Evolutionary conservation across 2,797 vertebrate species (phyloP), one percentile per base, ranked within the genome.

Genomic region (Pipistrellus nathusii): DNA sequence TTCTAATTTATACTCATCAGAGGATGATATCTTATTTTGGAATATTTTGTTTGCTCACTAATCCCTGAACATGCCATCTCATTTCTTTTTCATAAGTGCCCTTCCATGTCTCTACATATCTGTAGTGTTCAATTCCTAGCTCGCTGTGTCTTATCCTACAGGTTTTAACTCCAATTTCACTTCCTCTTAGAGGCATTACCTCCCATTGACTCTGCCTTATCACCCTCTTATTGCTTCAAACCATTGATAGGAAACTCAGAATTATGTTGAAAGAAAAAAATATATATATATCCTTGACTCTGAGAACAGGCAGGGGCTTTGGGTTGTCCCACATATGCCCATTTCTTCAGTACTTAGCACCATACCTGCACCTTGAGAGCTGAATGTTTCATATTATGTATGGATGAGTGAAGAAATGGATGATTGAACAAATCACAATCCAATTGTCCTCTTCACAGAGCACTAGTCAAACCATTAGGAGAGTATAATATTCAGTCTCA

Each of bases 331-430:
- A 13, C 3, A 10, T 5, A 48, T 2, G 1, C 21, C 21, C 9
- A 2, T 15, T 12, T 8, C 30, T 72, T 41, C 3, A 81, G 20
- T 6, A 6, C 17, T 68, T 4, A 62, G 41, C 44, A 48, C 30
- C 1, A 0, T 14, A 0, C 2, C 17, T 35, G 44, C 6, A 62
- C 6, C 0, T 23, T 51, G 10, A 41, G 66, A 80, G 27, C 20
- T 21, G 25, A 77, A 8, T 4, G 5, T 32, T 41, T 85, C 21
- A 20, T 21, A 12, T 71, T 38, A n/a, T 27, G 75, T 71, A 32
- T 87, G 81, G 38, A 20, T 51, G 8, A 51, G 38, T 30, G 55
- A 76, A 69, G 11, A 55, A 77, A 11, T 8, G 5, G n/a, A 41
- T 7, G 9, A 44, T 2, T 18, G 48, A n/a, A 59, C 32, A 81